Base-by-base conservation (phyloP, 2,113 vertebrate species). In the Pontoporia blainvillei region DNA sequence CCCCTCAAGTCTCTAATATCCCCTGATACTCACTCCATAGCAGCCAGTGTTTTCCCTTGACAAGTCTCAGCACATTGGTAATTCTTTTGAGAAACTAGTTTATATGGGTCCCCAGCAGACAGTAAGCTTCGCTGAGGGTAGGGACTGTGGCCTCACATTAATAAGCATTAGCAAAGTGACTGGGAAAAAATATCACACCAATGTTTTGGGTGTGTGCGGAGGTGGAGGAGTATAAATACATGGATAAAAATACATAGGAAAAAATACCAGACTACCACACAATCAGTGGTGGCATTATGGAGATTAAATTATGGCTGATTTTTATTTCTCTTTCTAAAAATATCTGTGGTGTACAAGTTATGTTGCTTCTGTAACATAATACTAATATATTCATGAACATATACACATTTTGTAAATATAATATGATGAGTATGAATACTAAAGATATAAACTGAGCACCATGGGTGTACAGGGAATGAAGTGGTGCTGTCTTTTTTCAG, bases 241-340 rank as follows among this genome's bases (percentile, higher is more conserved):
- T 54, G 21, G 8, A 71, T 64, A 96, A 96, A 41, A 71, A 21
- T 44, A 57, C 15, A 75, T 73, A 96, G 44, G 25, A 57, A 62
- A 91, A 36, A 85, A 91, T 72, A 46, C 46, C 29, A 59, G 52
- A 86, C 57, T 6, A 83, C 41, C 17, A 90, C 11, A 83, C 15
- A 49, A 49, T 66, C n/a, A 88, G 72, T 69, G 25, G 31, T 76
- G 9, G 36, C 72, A 91, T 86, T 54, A 78, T 64, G 13, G 36
- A 91, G 27, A 57, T 62, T 78, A 96, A 88, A 85, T 49, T 34
- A 81, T 12, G 57, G n/a, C 23, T 87, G 46, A 69, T 49, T 86
- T 90, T 86, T 76, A 93, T 78, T 69, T 94, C 75, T 76, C 36
- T 93, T 72, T 76, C 69, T 83, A 83, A 90, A 90, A 86, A 46